A percentile compares a stretch with the other conserved stretches of the same genome.
phyloP scores from a whole-genome alignment of 2,113 vertebrate genomes.

The Regulus satrapa region DNA sequence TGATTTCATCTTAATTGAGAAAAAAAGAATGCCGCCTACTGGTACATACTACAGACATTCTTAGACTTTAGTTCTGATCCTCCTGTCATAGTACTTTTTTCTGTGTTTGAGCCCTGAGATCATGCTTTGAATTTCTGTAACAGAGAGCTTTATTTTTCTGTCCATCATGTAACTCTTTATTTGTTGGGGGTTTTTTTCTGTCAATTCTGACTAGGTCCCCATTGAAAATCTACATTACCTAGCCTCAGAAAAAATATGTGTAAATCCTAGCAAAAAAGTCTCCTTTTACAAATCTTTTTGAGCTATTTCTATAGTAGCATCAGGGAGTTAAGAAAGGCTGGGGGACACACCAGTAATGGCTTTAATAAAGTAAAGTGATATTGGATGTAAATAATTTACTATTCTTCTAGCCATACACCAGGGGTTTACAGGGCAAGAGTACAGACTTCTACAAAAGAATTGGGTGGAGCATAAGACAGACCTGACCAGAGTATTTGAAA shows the following conservation, averaged over 20 bases:
- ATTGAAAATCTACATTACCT: not conserved
- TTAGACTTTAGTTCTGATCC: not conserved
- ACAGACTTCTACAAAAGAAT: not conserved
- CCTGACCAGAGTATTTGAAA: not conserved
- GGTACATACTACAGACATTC: not conserved
- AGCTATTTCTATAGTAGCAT: not conserved
- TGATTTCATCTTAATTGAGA: not conserved
- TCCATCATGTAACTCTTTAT: not conserved
- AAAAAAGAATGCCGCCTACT: slow-evolving; percentile 1
- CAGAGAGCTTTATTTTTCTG: not conserved
- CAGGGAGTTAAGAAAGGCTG: not conserved
- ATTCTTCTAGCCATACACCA: not conserved
- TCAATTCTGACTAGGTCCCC: not conserved
- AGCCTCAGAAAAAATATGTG: not conserved
- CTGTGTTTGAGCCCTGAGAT: not conserved
- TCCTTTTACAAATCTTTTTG: not conserved
- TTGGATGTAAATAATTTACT: not conserved
- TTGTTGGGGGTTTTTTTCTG: not conserved
- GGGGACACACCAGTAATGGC: not conserved
- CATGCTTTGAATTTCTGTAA: not conserved
- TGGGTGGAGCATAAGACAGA: not conserved
- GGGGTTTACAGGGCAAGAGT: not conserved
- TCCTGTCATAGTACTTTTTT: not conserved
- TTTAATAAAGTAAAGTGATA: not conserved
- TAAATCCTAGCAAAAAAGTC: not conserved